Conservation (phyloP, 1,140 invertebrate species). For the Bombus huntii region DNA sequence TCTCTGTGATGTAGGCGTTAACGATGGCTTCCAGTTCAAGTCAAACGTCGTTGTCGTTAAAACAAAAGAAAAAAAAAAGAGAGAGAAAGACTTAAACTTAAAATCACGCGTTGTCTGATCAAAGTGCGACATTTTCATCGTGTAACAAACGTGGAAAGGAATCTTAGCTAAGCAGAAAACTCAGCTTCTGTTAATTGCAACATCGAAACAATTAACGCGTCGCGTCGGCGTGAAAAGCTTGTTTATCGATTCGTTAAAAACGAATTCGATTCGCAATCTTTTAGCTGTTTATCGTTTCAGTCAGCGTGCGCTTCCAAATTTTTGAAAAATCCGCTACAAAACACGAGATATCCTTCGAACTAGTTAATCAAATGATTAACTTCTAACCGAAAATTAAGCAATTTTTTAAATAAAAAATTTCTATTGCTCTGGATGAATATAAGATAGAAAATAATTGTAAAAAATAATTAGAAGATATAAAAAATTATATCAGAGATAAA, state of each 20-base stretch:
- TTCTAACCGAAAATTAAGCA: neutral
- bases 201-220: neutral
- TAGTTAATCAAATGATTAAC: neutral
- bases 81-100: neutral
- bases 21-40: conserved; percentile 59
- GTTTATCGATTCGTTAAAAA: neutral
- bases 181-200: neutral
- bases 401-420: neutral
- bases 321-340: neutral
- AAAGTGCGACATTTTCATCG: neutral
- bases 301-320: neutral
- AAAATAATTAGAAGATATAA: neutral
- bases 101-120: neutral
- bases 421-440: neutral
- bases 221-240: neutral
- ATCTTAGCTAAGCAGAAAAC: neutral
- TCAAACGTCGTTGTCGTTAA: conserved; percentile 8
- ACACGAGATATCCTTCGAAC: neutral
- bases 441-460: neutral
- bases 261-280: neutral
- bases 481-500: neutral
- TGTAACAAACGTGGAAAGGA: neutral
- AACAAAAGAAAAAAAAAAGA: neutral
- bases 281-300: neutral
- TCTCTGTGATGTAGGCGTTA: conserved; percentile 61